Base-by-base conservation (phyloP, 2,113 vertebrate genomes). In the Herpailurus yagouaroundi region DNA sequence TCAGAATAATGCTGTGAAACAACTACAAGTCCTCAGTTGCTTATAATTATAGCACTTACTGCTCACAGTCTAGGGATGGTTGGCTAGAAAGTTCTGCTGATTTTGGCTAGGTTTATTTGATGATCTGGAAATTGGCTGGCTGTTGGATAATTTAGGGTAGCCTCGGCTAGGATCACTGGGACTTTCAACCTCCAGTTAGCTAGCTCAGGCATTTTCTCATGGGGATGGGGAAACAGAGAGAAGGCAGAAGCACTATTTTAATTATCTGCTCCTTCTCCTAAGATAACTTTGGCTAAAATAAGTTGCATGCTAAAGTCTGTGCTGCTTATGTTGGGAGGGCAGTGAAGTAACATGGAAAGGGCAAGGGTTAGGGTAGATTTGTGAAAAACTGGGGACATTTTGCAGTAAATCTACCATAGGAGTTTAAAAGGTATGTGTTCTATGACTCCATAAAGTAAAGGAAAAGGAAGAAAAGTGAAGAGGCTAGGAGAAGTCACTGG, bases 71-170 rank as follows among this genome's bases (percentile, higher is more conserved):
- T 41, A 50, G 19, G 29, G 27, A 41, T 36, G 2, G 27, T 60
- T 96, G 76, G 31, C 48, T 97, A 60, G 64, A 93, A 52, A 18
- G n/a, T 87, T 93, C 63, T 93, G 45, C 41, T 90, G 63, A 87
- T 91, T 91, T 91, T 91, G 92, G 41, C 21, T 18, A 36, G 69
- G 23, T 15, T 69, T 89, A 19, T 66, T 77, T 76, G 66, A 57
- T 94, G 88, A 41, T 74, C 45, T 86, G 18, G 38, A 60, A 83
- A 33, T 63, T 90, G 91, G n/a, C 41, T 79, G 92, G 48, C n/a
- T 94, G 21, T 83, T 97, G 74, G 55, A 23, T 94, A 86, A 93
- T 73, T 85, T 91, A 64, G 76, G 45, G 74, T 93, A 36, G 68
- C 29, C 79, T 97, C 57, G 91, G 68, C 48, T 81, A 64, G n/a